These are phyloP conservation scores for Apolygus lucorum DNA, from an alignment of 1,140 invertebrate genomes.

Conservation along the genomic window DNA sequence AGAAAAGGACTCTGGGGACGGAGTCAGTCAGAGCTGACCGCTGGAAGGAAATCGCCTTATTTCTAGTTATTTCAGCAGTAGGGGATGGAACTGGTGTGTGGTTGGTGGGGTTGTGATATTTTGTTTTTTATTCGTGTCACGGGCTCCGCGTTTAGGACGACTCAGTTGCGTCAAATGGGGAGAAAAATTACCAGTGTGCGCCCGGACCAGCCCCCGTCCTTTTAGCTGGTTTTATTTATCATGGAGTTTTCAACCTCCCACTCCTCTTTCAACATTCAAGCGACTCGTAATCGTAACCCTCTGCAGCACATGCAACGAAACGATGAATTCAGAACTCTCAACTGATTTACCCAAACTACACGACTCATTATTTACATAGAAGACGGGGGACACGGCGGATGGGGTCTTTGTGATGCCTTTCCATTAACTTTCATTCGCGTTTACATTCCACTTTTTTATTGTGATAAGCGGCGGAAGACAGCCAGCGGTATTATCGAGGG, in stretches of 20 bases:
- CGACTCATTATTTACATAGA: conserved; percentile 9
- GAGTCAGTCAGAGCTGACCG: neutral
- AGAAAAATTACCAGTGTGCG: neutral
- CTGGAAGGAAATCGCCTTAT: neutral
- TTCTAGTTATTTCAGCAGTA: neutral
- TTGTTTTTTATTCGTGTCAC: neutral
- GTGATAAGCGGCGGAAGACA: too few relatives aligned
- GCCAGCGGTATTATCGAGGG: too few relatives aligned
- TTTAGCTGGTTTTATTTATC: neutral
- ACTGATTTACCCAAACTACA: neutral
- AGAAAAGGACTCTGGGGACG: neutral
- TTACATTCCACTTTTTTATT: too few relatives aligned
- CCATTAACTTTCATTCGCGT: too few relatives aligned
- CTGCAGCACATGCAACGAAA: neutral
- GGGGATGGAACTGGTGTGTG: neutral
- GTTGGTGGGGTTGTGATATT: neutral
- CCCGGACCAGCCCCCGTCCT: neutral
- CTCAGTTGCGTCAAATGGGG: neutral
- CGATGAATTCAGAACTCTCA: conserved; percentile 9
- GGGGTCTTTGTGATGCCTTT: too few relatives aligned
- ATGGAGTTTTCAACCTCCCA: neutral
- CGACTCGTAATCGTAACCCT: neutral
- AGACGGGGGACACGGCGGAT: too few relatives aligned
- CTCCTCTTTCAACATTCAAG: neutral
- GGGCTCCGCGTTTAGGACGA: neutral